Base-by-base conservation (phyloP, 1,140 invertebrate genomes). In the Drosophila pseudoananassae region DNA sequence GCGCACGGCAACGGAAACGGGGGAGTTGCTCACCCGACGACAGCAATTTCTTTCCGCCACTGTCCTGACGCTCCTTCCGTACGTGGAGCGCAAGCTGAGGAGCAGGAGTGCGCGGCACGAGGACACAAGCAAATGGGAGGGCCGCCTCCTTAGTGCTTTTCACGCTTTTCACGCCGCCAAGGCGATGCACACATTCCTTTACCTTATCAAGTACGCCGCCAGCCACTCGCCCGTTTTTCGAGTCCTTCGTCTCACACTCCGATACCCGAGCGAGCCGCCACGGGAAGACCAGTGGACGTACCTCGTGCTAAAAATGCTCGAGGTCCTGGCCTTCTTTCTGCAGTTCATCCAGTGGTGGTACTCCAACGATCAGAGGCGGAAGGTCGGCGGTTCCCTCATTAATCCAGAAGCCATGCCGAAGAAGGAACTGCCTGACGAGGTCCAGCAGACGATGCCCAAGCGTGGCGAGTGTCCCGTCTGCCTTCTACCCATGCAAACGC, bases 271-370 rank as follows among this genome's bases (percentile, higher is more conserved):
- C 6, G 80, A 80, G 17, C 83, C 87, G 1, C 87, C 83, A 0
- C 52, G 60, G 31, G 90, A 91, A 15, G 81, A 91, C 23, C 88
- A 83, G 10, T 82, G 80, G 66, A 91, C 90, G 1, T 90, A 76
- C 31, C 20, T 91, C 7, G 81, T 91, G 1, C 66, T 91, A 0
- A 91, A 91, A 36, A 56, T 87, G 58, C 70, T 91, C 0, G 91
- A 91, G 49, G 85, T 91, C 7, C 51, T 91, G 15, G 91, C 88
- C 25, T 91, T 91, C 20, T 91, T 91, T 27, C 61, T 91, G 31
- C 91, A 91, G 63, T 91, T 91, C n/a, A 74, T 91, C 1, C 91
- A 91, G 23, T 91, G 91, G 91, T 91, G 88, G 90, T 91, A 91
- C 54, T 90, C 89, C 2, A 90, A 88, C 31, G 87, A 91, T 46